These are phyloP conservation scores for Microcaecilia unicolor DNA, from an alignment of 2,797 vertebrate species.

Conservation along the genomic window DNA sequence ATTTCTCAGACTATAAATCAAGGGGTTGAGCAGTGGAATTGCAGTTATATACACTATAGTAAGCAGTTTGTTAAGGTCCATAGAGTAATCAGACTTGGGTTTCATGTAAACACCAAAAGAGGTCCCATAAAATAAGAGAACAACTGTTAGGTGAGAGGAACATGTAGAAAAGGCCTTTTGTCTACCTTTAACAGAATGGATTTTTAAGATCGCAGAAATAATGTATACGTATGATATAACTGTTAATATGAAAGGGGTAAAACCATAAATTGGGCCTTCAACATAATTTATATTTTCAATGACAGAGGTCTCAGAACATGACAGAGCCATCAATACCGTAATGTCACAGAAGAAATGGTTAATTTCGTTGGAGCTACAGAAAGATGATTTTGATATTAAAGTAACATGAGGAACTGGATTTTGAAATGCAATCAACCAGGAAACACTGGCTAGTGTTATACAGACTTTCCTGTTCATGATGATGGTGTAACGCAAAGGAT, in stretches of 20 bases:
- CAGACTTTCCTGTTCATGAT: neutral
- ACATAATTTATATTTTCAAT: neutral
- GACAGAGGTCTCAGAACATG: neutral
- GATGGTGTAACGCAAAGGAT: neutral
- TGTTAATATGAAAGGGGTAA: neutral
- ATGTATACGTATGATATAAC: slow-evolving; percentile 1
- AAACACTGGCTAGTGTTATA: neutral
- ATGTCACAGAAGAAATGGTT: slow-evolving; percentile 5
- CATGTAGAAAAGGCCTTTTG: slow-evolving; percentile 17
- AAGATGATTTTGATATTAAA: neutral
- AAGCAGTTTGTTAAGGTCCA: too few species aligned
- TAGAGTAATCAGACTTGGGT: too few species aligned
- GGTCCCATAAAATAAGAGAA: slow-evolving; percentile 20
- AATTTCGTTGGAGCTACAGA: neutral
- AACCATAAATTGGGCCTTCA: neutral
- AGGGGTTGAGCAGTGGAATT: too few species aligned
- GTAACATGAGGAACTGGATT: slow-evolving; percentile 1
- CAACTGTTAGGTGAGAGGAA: slow-evolving; percentile 16
- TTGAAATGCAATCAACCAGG: neutral
- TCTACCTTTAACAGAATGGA: neutral
- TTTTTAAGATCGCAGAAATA: neutral
- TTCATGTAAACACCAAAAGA: slow-evolving; percentile 21
- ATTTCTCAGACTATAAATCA: too few species aligned
- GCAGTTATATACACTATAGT: too few species aligned
- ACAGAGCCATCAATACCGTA: slow-evolving; percentile 6